Percentiles rank a stretch among this genome's conserved stretches.
phyloP scores from a whole-genome alignment of 2,113 vertebrate genomes.

The Xenopus tropicalis region UCB_Xtro_10.0 CM004445.2:41818001-41818500 shows the following conservation, averaged over 20 bases:
- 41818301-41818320: slow-evolving; percentile 14
- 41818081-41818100: slow-evolving; percentile 33
- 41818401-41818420: not conserved
- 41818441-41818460: no score
- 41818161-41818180: not conserved
- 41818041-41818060: slow-evolving; percentile 35
- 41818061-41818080: slow-evolving; percentile 42
- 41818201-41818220: slow-evolving; percentile 19
- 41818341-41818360: not conserved
- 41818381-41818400: slow-evolving; percentile 4
- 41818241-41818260: slow-evolving; percentile 30
- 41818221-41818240: slow-evolving; percentile 22
- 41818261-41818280: slow-evolving; percentile 20
- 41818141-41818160: slow-evolving; percentile 18
- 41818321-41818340: slow-evolving; percentile 10
- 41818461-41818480: no score
- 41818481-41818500: no score
- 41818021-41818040: slow-evolving; percentile 27
- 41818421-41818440: no score
- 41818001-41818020: slow-evolving; percentile 32
- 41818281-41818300: slow-evolving; percentile 15
- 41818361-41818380: slow-evolving; percentile 1
- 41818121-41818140: slow-evolving; percentile 33
- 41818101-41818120: slow-evolving; percentile 30
- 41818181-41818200: slow-evolving; percentile 15